These are phyloP conservation scores for Myxocyprinus asiaticus DNA, from an alignment of 2,113 vertebrate genomes.

Conservation along the genomic window DNA sequence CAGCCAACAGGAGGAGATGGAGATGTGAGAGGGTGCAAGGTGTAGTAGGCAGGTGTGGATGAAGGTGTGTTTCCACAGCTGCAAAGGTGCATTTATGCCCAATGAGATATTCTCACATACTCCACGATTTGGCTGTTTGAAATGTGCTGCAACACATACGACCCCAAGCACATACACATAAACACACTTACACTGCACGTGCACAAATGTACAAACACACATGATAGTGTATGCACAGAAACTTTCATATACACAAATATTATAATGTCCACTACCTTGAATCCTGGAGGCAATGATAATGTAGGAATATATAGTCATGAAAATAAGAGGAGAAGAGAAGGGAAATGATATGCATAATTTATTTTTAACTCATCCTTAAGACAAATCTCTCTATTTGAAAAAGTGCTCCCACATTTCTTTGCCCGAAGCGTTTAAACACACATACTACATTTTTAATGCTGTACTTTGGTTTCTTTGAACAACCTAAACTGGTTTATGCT, in stretches of 20 bases:
- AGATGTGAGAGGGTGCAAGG: conserved; percentile 15
- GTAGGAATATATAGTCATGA: conserved; percentile 29
- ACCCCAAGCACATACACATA: background rate
- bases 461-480: conserved; percentile 85
- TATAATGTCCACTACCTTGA: conserved; percentile 25
- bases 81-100: conserved; percentile 41
- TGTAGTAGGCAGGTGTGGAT: conserved; percentile 33
- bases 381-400: conserved; percentile 78
- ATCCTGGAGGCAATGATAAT: conserved; percentile 31
- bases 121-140: conserved; percentile 5
- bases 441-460: conserved; percentile 86
- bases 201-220: conserved; percentile 57
- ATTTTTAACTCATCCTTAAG: conserved; percentile 82
- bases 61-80: conserved; percentile 46
- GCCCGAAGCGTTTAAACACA: conserved; percentile 79
- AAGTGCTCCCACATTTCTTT: conserved; percentile 76
- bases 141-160: conserved; percentile 48
- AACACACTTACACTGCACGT: too few species aligned
- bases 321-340: conserved; percentile 67
- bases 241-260: background rate
- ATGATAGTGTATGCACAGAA: conserved; percentile 20
- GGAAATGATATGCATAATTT: conserved; percentile 83
- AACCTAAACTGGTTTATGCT: conserved; percentile 83
- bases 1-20: conserved; percentile 20
- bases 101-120: conserved; percentile 26